These are phyloP conservation scores for Steromphala cineraria DNA, from an alignment of 2,888 invertebrate genomes.

Conservation along the genomic window DNA sequence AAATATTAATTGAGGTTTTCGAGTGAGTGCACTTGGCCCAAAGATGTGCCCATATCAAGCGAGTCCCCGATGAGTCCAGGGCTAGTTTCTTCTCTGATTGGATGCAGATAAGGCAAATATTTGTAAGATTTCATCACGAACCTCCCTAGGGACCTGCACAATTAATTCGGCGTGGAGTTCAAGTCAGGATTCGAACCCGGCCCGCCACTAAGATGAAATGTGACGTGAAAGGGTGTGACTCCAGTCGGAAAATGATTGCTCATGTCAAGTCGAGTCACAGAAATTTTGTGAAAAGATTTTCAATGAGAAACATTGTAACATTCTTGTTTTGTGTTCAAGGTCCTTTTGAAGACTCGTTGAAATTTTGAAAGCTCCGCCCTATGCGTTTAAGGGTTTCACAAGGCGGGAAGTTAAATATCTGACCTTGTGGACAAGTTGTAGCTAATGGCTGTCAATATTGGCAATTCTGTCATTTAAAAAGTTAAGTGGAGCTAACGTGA, in stretches of 20 bases:
- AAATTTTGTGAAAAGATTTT: background rate
- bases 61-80: no score
- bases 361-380: background rate
- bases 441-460: no score
- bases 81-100: background rate
- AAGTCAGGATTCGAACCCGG: background rate
- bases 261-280: background rate
- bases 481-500: no score
- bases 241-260: background rate
- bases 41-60: no score
- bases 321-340: background rate
- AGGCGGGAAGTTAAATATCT: no score
- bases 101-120: background rate
- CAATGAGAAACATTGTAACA: background rate
- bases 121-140: background rate
- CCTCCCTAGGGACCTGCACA: background rate
- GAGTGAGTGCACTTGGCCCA: no score
- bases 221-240: background rate
- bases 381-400: no score
- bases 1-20: conserved; percentile 8
- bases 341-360: background rate
- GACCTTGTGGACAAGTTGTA: no score
- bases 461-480: no score
- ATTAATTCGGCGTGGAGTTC: background rate
- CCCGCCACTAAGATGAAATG: background rate